Percentiles rank a stretch among this genome's conserved stretches.
Conservation (phyloP, 23 tunicate genomes). For the Ciona savignyi region DNA sequence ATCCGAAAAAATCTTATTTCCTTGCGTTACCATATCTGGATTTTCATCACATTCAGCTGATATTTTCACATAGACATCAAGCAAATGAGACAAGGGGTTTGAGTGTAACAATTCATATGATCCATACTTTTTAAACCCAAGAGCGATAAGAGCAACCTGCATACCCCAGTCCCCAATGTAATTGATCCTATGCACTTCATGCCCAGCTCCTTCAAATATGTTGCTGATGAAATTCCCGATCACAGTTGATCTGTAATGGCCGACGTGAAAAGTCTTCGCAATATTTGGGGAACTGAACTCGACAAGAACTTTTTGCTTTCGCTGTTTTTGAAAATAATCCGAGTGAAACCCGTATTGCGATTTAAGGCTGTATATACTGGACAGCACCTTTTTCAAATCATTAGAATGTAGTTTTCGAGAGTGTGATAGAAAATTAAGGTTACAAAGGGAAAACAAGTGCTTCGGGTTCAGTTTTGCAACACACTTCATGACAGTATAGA, state of each 20-base stretch:
- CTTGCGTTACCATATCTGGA: conserved; percentile 4
- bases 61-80: conserved; percentile 49
- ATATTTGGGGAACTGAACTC: conserved; percentile 98
- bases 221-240: conserved; percentile 81
- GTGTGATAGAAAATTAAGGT: background rate
- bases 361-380: background rate
- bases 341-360: conserved; percentile 46
- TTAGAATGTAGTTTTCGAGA: background rate
- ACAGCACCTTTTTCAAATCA: background rate
- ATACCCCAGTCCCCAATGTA: conserved; percentile 97
- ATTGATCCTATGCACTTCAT: conserved; percentile 71
- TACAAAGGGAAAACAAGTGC: too few relatives aligned
- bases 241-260: conserved; percentile 91
- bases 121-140: conserved; percentile 47
- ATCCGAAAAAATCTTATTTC: conserved; percentile 18
- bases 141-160: conserved; percentile 72
- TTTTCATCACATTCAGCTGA: conserved; percentile 14
- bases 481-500: too few relatives aligned
- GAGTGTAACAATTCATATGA: conserved; percentile 8
- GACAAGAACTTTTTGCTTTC: conserved; percentile 34
- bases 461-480: too few relatives aligned
- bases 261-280: conserved; percentile 93
- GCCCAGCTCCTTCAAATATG: conserved; percentile 67
- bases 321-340: conserved; percentile 28
- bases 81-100: conserved; percentile 35